Evolutionary conservation across 2,888 invertebrate species (phyloP).

Genomic region (Sinodicranocentrus sp.): DNA sequence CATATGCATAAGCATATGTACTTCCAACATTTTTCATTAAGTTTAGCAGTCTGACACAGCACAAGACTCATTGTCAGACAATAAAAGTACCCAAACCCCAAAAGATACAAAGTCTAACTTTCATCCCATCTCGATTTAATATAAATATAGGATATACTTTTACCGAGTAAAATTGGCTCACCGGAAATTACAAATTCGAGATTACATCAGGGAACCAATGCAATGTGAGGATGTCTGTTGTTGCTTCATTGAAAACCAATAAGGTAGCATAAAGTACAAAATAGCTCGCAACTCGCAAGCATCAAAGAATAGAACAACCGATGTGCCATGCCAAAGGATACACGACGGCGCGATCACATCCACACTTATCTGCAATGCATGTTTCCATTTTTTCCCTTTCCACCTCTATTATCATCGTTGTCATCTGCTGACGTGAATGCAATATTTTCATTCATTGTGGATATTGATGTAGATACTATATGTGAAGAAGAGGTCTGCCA

Average conservation of each 20-base stretch:
- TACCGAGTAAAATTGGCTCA: slow-evolving; percentile 50
- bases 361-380: slow-evolving; percentile 16
- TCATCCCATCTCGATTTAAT: too few species aligned
- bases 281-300: background rate
- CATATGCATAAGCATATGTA: too few species aligned
- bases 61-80: too few species aligned
- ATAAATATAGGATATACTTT: too few species aligned
- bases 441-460: slow-evolving; percentile 14
- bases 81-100: too few species aligned
- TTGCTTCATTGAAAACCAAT: slow-evolving; percentile 8
- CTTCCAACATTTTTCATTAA: too few species aligned
- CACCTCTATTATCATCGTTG: slow-evolving; percentile 27
- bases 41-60: too few species aligned
- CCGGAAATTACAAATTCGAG: slow-evolving; percentile 68
- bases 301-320: background rate
- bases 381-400: slow-evolving; percentile 28
- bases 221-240: background rate
- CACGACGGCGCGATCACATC: background rate
- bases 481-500: background rate
- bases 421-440: slow-evolving; percentile 33
- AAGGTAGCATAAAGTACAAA: background rate
- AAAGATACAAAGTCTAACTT: too few species aligned
- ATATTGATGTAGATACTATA: background rate
- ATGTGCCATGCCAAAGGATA: background rate
- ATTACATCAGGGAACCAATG: slow-evolving; percentile 40